Evolutionary conservation across 30 jellyfish, hydroid and myxozoan genomes (phyloP).

Genomic region (Aurelia sp.): DNA sequence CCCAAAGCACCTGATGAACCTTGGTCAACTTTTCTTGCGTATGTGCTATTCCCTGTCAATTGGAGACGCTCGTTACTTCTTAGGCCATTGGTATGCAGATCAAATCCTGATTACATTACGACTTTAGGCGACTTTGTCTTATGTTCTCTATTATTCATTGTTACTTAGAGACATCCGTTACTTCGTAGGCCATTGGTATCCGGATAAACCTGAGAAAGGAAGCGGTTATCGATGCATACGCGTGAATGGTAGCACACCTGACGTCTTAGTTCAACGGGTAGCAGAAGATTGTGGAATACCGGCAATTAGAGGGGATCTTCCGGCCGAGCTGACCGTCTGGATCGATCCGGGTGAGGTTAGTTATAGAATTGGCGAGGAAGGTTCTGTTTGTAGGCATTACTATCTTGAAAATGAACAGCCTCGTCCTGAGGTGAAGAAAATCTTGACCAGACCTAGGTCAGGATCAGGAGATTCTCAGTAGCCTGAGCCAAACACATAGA

Average conservation of each 20-base stretch:
- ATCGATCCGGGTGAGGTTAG: conserved; percentile 96
- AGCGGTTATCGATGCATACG: conserved; percentile 92
- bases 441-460: conserved; percentile 75
- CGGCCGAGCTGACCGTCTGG: conserved; percentile 92
- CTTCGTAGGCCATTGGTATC: conserved; percentile 89
- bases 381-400: conserved; percentile 87
- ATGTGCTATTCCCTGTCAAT: too few relatives aligned
- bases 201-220: conserved; percentile 92
- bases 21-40: too few relatives aligned
- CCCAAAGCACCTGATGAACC: too few relatives aligned
- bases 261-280: conserved; percentile 75
- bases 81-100: too few relatives aligned
- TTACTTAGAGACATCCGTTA: too few relatives aligned
- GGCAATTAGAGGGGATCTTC: conserved; percentile 69
- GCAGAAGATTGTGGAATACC: conserved; percentile 77
- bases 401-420: conserved; percentile 63
- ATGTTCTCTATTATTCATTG: too few relatives aligned
- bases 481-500: not conserved
- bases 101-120: too few relatives aligned
- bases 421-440: conserved; percentile 70
- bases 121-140: too few relatives aligned
- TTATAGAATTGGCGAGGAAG: conserved; percentile 94
- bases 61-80: too few relatives aligned
- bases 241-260: conserved; percentile 82
- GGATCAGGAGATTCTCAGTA: conserved; percentile 60